Evolutionary conservation across 2,888 invertebrate species (phyloP), one percentile per base, ranked within the genome.

Genomic region (Andrena chrysosceles): DNA sequence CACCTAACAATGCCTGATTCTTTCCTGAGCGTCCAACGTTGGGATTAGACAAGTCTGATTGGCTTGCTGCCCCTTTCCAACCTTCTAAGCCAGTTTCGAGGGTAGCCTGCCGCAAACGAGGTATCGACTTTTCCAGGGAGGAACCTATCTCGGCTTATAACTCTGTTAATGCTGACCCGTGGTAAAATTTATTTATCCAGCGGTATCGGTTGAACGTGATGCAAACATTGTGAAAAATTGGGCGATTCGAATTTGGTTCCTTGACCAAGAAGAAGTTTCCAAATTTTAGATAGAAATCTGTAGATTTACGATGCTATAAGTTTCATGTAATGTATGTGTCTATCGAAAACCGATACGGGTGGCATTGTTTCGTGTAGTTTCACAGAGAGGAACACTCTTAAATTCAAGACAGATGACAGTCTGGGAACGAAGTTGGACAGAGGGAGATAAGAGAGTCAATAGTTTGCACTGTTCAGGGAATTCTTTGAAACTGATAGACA

Each of bases 1-100:
- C 88, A 76, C 75, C 73, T 81, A 87, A 86, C 85, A 86, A 86
- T 82, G 66, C 62, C 75, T n/a, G 49, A 23, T 56, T 70, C 62
- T 76, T 80, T 35, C 75, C 35, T 35, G 42, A 42, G 2, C 26
- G 54, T 48, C 20, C 33, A 10, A 23, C 26, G 5, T 35, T 5
- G 63, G 60, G 69, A 75, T 74, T 75, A 77, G 75, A 74, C 56
- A 64, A 59, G 64, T 42, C 23, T 60, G 35, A 69, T 52, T 56
- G 56, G 60, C 60, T 56, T 4, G 10, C 20, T 23, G 20, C 10
- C 10, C 23, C 56, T 13, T 56, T 56, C 56, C 23, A 56, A 10
- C 1, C 10, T 3, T 56, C 23, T 10, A 13, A 56, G 7, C n/a
- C n/a, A 3, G 56, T 52, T 52, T 20, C 52, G 52, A 42, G 42